Conservation (phyloP, 2,888 invertebrate species). For the Trachelus iudaicus region DNA sequence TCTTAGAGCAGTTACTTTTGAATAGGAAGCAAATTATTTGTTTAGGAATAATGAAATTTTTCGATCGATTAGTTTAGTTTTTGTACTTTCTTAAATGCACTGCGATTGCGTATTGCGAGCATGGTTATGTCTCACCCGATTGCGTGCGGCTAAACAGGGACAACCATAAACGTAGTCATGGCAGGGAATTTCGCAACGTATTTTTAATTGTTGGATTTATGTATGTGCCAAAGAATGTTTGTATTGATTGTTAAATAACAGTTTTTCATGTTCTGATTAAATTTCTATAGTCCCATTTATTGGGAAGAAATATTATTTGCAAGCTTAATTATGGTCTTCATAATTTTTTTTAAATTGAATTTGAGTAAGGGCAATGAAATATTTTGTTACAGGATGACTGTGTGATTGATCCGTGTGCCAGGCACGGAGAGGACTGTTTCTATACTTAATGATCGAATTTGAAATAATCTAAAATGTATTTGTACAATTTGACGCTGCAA, state of each 20-base stretch:
- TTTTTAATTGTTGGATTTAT: background rate
- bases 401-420: background rate
- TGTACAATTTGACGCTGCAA: conserved; percentile 98
- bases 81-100: background rate
- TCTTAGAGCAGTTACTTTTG: background rate
- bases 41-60: background rate
- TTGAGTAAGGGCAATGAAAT: background rate
- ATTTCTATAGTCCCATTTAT: background rate
- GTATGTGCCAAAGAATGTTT: no score
- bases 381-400: background rate
- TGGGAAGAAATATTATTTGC: no score
- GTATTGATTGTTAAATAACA: no score
- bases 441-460: background rate
- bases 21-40: background rate
- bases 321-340: background rate
- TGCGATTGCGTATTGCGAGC: background rate
- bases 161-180: no score
- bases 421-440: background rate
- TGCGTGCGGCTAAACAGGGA: no score
- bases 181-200: background rate
- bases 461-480: conserved; percentile 77
- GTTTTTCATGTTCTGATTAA: no score
- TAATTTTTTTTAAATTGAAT: background rate
- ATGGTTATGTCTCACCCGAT: background rate
- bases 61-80: background rate